Evolutionary conservation across 2,888 invertebrate genomes (phyloP), one percentile per base, ranked within the genome.

Genomic region (Microdon myrmicae): DNA sequence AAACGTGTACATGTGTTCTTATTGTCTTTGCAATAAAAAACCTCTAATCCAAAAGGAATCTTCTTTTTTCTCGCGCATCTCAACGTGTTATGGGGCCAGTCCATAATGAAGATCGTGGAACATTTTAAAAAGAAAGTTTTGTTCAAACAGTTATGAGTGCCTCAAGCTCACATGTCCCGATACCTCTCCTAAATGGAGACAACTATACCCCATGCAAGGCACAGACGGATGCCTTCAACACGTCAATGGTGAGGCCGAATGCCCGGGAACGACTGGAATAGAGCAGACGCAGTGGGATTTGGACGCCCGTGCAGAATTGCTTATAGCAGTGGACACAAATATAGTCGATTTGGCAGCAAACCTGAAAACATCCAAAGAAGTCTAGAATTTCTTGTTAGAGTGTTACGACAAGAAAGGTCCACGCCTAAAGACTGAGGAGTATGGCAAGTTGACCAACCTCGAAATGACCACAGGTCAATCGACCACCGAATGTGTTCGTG

Each of bases 221-320:
- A 2, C 39, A 56, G 16, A 56, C 48, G 16, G 47, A 56, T n/a
- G 41, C 13, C 3, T 39, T 56, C 19, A 56, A 41, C 14, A 20
- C 3, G 34, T 39, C 3, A 35, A 43, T n/a, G 44, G 45, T 9
- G n/a, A 3, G 7, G 22, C 20, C 17, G 7, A 3, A 4, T 12
- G 44, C n/a, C 35, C 53, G 9, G 16, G 3, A 1, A 22, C 9
- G 7, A 14, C 28, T 16, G 39, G 14, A 23, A 28, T 28, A 39
- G 39, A 39, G 19, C 17, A 43, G 13, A 28, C 19, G 9, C 14
- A 20, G n/a, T 54, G 54, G 44, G 31, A 37, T 17, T 3, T 32
- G 26, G 39, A 54, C 31, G 43, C 44, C 2, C 22, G 39, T 20
- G 20, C 14, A 9, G 53, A 53, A n/a, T 10, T 53, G 14, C 12